These are phyloP conservation scores for Cyprinodon diabolis DNA, from an alignment of 2,797 vertebrate species.

Conservation along the genomic window DNA sequence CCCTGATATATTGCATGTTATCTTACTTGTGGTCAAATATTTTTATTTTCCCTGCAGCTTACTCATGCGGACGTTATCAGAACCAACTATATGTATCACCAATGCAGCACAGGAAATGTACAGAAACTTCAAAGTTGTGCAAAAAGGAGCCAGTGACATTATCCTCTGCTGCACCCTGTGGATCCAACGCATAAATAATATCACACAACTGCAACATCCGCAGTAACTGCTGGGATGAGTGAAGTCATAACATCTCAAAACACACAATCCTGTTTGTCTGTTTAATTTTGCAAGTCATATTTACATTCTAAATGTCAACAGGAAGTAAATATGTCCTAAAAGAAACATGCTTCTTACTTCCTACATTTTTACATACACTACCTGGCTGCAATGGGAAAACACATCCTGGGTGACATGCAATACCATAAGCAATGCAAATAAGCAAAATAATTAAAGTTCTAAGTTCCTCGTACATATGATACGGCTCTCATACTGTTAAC, in stretches of 20 bases:
- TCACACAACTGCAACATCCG: slow-evolving; percentile 69
- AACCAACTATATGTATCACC: slow-evolving; percentile 11
- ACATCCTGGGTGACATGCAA: too few species aligned
- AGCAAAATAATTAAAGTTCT: background rate
- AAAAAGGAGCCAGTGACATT: slow-evolving; percentile 11
- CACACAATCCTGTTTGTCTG: background rate
- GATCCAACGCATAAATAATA: slow-evolving; percentile 28
- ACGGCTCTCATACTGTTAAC: background rate
- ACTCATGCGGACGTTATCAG: slow-evolving; percentile 20
- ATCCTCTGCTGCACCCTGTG: slow-evolving; percentile 21
- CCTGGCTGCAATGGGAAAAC: background rate
- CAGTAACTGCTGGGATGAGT: slow-evolving; percentile 79
- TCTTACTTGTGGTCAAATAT: slow-evolving; percentile 4
- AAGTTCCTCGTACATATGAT: too few species aligned
- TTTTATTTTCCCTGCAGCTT: slow-evolving; percentile 15
- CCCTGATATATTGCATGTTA: slow-evolving; percentile 53
- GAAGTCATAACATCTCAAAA: background rate
- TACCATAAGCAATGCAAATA: background rate
- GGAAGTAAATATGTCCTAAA: background rate
- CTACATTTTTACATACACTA: background rate
- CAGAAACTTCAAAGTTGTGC: slow-evolving; percentile 6
- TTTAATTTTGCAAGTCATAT: background rate
- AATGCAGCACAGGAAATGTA: slow-evolving; percentile 25
- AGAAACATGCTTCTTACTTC: background rate
- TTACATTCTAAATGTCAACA: background rate